These are phyloP conservation scores for Tigriopus japonicus DNA, from an alignment of 1,140 invertebrate genomes.

Conservation along the genomic window DNA sequence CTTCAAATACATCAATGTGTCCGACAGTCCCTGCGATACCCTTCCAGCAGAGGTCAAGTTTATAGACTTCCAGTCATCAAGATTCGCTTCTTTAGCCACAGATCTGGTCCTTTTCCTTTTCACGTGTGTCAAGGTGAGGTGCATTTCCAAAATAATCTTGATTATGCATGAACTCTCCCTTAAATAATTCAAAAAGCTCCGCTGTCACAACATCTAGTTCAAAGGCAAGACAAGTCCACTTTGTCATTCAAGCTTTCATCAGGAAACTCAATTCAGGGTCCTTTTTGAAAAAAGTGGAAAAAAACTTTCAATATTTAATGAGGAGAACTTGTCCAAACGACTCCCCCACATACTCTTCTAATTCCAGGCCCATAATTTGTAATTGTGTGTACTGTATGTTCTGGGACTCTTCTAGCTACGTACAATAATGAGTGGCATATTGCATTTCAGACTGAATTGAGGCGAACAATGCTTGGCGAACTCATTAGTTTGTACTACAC, in stretches of 20 bases:
- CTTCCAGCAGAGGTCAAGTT: conserved; percentile 12
- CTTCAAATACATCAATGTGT: not conserved
- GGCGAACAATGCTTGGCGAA: conserved; percentile 3
- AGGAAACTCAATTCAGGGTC: too few species aligned
- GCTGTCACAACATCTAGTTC: too few species aligned
- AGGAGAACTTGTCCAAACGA: not conserved
- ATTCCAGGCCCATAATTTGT: too few species aligned
- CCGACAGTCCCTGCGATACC: not conserved
- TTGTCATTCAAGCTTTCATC: too few species aligned
- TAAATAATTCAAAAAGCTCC: too few species aligned
- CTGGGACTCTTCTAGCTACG: too few species aligned
- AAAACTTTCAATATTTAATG: not conserved
- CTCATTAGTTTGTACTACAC: conserved; percentile 8
- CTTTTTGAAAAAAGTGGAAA: too few species aligned
- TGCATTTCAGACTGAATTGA: conserved; percentile 1
- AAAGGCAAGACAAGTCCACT: too few species aligned
- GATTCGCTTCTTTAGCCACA: conserved; percentile 6
- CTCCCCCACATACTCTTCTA: not conserved
- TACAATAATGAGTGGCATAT: too few species aligned
- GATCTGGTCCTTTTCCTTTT: conserved; percentile 7
- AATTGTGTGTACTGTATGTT: too few species aligned
- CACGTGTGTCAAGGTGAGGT: conserved; percentile 5
- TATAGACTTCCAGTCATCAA: conserved; percentile 12
- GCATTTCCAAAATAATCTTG: not conserved
- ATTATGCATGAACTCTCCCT: too few species aligned